phyloP scores from a whole-genome alignment of 1,140 invertebrate species.

The Eufriesea mexicana region DNA sequence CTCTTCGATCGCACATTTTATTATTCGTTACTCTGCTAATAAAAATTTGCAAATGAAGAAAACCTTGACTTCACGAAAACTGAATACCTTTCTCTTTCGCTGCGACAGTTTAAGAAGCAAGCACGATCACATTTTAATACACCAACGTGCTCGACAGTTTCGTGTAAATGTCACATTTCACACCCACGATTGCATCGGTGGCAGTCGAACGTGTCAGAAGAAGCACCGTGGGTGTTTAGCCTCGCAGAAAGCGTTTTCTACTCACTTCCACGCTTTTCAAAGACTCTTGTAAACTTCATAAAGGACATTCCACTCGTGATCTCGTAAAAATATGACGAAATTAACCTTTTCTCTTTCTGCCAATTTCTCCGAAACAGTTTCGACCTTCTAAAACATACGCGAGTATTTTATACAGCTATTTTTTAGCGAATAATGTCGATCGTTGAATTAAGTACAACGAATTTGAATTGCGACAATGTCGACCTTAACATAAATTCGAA shows the following conservation, averaged over 20 bases:
- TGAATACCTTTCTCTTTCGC: background rate
- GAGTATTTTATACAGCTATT: no score
- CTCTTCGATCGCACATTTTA: background rate
- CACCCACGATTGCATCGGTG: constrained; percentile 11
- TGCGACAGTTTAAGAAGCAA: background rate
- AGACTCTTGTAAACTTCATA: background rate
- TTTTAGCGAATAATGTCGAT: no score
- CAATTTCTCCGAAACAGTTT: no score
- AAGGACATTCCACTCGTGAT: no score
- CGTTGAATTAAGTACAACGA: no score
- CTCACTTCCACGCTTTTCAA: background rate
- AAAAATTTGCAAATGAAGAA: background rate
- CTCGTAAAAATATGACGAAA: no score
- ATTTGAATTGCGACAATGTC: no score
- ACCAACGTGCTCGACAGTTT: background rate
- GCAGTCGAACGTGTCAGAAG: background rate
- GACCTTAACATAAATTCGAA: no score
- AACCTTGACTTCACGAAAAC: background rate
- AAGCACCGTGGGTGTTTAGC: constrained; percentile 4
- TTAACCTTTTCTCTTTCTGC: no score
- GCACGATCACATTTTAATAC: background rate
- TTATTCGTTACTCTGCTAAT: background rate
- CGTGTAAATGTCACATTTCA: constrained; percentile 33
- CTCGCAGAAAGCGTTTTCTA: background rate
- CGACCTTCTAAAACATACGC: no score